A percentile compares a stretch with the other conserved stretches of the same genome.
phyloP scores from a whole-genome alignment of 2,797 vertebrate species.

The Acipenser ruthenus region DNA sequence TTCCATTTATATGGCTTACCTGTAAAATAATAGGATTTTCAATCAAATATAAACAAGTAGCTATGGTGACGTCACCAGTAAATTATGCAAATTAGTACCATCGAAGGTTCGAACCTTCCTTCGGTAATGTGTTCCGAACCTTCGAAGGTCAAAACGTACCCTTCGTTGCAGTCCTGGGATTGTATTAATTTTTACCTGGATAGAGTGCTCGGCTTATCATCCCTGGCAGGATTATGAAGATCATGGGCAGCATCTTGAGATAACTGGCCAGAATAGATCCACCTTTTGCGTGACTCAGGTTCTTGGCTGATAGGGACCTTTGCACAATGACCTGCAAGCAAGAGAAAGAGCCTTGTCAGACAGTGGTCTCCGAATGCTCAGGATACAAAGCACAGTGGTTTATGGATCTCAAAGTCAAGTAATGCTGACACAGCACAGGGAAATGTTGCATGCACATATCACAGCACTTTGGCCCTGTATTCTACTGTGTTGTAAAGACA shows the following conservation, averaged over 20 bases:
- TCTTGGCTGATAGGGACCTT: conserved; percentile 79
- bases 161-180: neutral
- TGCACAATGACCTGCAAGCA: conserved; percentile 80
- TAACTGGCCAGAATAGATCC: conserved; percentile 82
- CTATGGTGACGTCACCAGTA: no score
- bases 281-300: conserved; percentile 79
- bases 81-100: no score
- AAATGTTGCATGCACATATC: neutral
- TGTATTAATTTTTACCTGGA: conserved; percentile 62
- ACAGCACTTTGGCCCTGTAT: neutral
- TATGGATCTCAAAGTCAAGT: neutral
- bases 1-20: no score
- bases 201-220: conserved; percentile 90
- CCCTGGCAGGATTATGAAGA: conserved; percentile 81
- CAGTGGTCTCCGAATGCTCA: neutral
- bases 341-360: neutral
- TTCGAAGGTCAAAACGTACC: no score
- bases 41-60: no score
- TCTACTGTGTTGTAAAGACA: neutral
- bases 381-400: neutral
- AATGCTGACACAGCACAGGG: neutral
- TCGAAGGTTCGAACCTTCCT: no score
- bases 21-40: no score
- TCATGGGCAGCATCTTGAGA: conserved; percentile 85
- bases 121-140: no score